Evolutionary conservation across 2,797 vertebrate species (phyloP).

Genomic region (Limosa lapponica): DNA sequence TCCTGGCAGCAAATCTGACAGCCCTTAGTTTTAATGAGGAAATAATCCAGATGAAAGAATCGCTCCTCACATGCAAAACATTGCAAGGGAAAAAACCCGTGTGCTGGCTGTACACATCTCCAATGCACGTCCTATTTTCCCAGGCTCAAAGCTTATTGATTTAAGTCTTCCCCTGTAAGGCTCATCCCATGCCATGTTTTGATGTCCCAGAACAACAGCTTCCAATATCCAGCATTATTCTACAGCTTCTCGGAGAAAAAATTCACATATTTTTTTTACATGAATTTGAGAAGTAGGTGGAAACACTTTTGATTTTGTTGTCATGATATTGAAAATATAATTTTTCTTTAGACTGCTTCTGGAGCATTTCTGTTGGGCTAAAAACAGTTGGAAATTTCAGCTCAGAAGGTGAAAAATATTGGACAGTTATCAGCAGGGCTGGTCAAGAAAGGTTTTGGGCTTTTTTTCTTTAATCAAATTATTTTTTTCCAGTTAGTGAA

Average conservation of each 20-base stretch:
- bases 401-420: neutral
- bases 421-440: neutral
- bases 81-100: neutral
- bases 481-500: neutral
- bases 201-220: neutral
- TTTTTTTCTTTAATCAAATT: neutral
- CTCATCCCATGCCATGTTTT: conserved; percentile 4
- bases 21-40: conserved; percentile 11
- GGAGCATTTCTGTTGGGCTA: neutral
- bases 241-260: neutral
- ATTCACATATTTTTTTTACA: neutral
- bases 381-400: neutral
- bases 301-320: neutral
- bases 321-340: neutral
- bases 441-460: neutral
- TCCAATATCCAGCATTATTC: neutral
- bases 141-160: conserved; percentile 15
- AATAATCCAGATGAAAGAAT: conserved; percentile 42
- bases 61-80: neutral
- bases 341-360: neutral
- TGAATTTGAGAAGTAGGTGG: neutral
- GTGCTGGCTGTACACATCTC: neutral
- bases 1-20: conserved; percentile 24
- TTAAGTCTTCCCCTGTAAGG: neutral
- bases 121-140: neutral